Evolutionary conservation across 2,113 vertebrate genomes (phyloP).

Genomic region (Tragulus kanchil): DNA sequence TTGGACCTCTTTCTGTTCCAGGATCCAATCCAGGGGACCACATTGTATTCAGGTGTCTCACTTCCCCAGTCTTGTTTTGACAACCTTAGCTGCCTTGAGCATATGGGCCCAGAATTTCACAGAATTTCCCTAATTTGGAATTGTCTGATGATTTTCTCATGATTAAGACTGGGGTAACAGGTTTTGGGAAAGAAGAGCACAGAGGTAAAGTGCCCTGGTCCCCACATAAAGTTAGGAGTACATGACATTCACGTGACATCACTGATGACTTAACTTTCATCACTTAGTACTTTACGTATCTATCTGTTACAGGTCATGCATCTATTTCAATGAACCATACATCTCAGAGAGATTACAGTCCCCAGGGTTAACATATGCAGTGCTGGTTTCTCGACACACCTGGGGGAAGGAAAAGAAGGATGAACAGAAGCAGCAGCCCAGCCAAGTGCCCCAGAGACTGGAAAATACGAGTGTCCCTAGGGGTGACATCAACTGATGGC

Average conservation of each 20-base stretch:
- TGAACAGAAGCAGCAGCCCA: not conserved
- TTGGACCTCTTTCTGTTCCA: not conserved
- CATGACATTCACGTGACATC: not conserved
- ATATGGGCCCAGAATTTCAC: not conserved
- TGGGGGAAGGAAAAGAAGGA: not conserved
- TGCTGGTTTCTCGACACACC: not conserved
- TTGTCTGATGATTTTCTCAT: not conserved
- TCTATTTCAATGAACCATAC: not conserved
- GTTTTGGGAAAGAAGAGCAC: not conserved
- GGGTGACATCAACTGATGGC: not conserved
- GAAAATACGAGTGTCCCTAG: not conserved
- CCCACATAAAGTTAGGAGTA: no score
- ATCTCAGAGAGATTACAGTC: not conserved
- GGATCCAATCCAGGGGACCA: not conserved
- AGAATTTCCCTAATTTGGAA: not conserved
- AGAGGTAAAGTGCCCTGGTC: not conserved
- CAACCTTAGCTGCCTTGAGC: not conserved
- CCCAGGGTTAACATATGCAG: not conserved
- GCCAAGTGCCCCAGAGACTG: fast-evolving
- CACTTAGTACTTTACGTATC: not conserved
- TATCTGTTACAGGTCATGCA: not conserved
- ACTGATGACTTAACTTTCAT: not conserved
- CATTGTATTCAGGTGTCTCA: not conserved
- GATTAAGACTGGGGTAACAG: not conserved
- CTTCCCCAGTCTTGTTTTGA: not conserved